Conservation (phyloP, 2,888 invertebrate genomes). For the Phymatocera aterrima region DNA sequence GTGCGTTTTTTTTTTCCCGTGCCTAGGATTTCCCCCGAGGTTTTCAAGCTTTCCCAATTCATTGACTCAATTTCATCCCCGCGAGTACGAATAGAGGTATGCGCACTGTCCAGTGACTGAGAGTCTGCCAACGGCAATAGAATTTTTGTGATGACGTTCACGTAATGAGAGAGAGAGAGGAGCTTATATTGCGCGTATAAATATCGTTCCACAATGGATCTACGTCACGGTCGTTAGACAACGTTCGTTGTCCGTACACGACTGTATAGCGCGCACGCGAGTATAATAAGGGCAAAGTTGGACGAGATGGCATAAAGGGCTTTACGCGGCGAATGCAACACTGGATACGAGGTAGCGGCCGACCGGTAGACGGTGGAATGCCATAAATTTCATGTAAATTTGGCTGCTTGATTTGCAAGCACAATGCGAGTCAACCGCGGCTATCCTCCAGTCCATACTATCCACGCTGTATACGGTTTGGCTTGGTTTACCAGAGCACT, state of each 20-base stretch:
- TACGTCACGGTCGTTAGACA: slow-evolving; percentile 16
- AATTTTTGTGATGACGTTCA: not conserved
- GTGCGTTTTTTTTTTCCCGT: slow-evolving; percentile 23
- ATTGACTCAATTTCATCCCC: slow-evolving; percentile 30
- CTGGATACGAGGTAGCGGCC: not conserved
- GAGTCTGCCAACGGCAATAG: not conserved
- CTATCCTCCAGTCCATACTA: slow-evolving; percentile 53
- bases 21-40: not conserved
- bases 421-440: slow-evolving; percentile 70
- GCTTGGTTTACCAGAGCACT: not conserved
- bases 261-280: not conserved
- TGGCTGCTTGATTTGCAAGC: slow-evolving; percentile 73
- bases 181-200: not conserved
- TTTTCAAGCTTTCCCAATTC: not conserved
- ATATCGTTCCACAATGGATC: slow-evolving; percentile 2
- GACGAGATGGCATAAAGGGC: not conserved
- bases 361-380: slow-evolving; percentile 66
- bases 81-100: not conserved
- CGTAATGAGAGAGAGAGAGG: not conserved
- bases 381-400: slow-evolving; percentile 74
- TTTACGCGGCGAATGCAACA: slow-evolving; percentile 18
- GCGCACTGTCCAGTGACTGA: not conserved
- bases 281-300: not conserved
- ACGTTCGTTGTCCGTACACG: slow-evolving; percentile 1
- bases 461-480: not conserved